These are phyloP conservation scores for Acrocephalus scirpaceus DNA, from an alignment of 2,797 vertebrate genomes.

Conservation along the genomic window DNA sequence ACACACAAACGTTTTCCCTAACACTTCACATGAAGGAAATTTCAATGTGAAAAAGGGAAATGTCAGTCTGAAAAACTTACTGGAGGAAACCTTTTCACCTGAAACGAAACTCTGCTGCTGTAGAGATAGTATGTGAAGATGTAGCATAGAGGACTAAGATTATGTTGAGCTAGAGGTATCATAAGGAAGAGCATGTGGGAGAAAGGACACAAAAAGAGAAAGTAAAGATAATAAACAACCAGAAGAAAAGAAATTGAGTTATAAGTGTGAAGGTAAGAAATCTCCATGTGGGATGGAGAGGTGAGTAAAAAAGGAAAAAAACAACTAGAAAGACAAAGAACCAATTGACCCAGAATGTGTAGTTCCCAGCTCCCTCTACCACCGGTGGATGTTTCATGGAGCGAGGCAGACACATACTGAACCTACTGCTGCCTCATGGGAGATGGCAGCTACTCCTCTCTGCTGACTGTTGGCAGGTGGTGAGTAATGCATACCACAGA, in stretches of 20 bases:
- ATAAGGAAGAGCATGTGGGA: background rate
- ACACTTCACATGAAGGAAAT: background rate
- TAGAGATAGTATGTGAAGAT: background rate
- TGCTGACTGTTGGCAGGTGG: background rate
- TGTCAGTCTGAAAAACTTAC: background rate
- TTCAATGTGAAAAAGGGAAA: background rate
- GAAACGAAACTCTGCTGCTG: background rate
- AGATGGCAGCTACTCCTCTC: background rate
- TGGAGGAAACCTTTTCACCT: background rate
- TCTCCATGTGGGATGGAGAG: background rate
- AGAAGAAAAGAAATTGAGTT: background rate
- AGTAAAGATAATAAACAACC: background rate
- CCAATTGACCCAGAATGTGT: fast-evolving
- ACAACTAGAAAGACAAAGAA: background rate
- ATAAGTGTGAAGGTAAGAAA: background rate
- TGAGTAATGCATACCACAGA: background rate
- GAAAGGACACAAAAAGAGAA: background rate
- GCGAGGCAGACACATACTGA: background rate
- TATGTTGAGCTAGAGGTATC: background rate
- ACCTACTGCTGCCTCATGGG: background rate
- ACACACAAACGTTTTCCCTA: background rate
- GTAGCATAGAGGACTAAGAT: background rate
- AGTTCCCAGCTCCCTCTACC: fast-evolving
- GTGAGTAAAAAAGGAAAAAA: background rate
- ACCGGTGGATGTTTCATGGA: fast-evolving